Evolutionary conservation across 2,113 vertebrate species (phyloP), one percentile per base, ranked within the genome.

Genomic region (Ctenomys sociabilis): DNA sequence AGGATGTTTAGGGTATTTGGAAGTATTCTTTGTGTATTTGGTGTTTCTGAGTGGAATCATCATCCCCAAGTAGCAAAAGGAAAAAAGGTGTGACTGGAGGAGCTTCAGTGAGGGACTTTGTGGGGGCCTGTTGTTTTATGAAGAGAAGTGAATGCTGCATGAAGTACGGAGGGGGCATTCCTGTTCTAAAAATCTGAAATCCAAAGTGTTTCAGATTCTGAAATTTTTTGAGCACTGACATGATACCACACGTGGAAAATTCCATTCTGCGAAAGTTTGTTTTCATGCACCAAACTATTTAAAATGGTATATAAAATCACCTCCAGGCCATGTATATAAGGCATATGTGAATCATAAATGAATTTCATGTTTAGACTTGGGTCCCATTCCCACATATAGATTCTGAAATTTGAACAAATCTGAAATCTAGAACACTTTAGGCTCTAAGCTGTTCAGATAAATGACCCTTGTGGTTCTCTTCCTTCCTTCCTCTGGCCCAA

Each of bases 331-430:
- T 81, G 52, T 37, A 61, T 77, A 17, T 68, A 94, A 90, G 81
- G 81, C 54, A 11, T 77, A 77, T 90, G 66, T 70, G 72, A 95
- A 80, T 86, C 93, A 86, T 61, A 63, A 49, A 68, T 68, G 59
- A 90, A 72, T 86, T 72, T 85, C 63, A 11, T 91, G 82, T 86
- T 72, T 61, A 52, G 82, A 70, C 82, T 80, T 52, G 82, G 49
- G 26, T 70, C 21, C 13, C 19, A 32, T 52, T 22, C 19, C 84
- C 43, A 91, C 35, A 54, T 30, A 81, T 19, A 81, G 78, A 52
- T 72, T 85, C 72, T 21, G 70, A 35, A 81, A 81, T 49, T 37
- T 30, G 28, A 81, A 93, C 14, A 85, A 84, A 26, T 61, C 12
- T 43, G 83, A 80, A 54, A 72, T 91, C 19, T 87, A 35, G 9